Base-by-base conservation (phyloP, 2,888 invertebrate species). In the Cerastis leucographa region DNA sequence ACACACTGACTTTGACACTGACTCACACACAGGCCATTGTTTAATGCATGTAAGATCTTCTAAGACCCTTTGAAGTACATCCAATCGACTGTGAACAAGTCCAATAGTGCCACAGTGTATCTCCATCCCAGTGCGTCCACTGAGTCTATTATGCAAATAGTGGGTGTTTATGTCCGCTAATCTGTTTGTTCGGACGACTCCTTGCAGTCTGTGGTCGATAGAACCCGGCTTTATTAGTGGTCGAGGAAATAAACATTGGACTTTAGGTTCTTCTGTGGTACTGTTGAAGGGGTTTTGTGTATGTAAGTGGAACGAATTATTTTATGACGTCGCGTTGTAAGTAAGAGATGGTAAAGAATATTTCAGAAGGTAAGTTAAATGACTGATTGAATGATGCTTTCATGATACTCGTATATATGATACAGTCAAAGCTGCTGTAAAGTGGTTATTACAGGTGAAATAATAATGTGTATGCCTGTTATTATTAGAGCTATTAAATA, bases 91-190 rank as follows among this genome's bases (percentile, higher is more conserved):
- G 49, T 59, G 29, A 61, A 35, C 72, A 72, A 22, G 14, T 1
- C 35, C 25, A 72, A 56, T 17, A 64, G 49, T 11, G 22, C 2
- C 42, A 42, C 46, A 71, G n/a, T 3, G 12, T 65, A 25, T 49
- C 35, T 59, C 22, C 42, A 11, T 35, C 19, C 11, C 75, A 46
- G 56, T 56, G n/a, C 64, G 56, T 61, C 76, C 44, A 61, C 25
- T 54, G 44, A 66, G n/a, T 82, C 82, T 78, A 76, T 76, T n/a
- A 78, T 61, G 61, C 66, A 66, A 82, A 78, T 82, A 62, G 61
- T 76, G 44, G 11, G 66, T 67, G 59, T 78, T 81, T 75, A 81
- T 81, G 78, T 81, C 65, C 49, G 40, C 76, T 78, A 81, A 78
- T 78, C 78, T 82, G 61, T 78, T 78, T 61, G 82, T 75, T 25